Conservation (phyloP, 1,140 invertebrate genomes). For the Caenorhabditis inopinata region DNA sequence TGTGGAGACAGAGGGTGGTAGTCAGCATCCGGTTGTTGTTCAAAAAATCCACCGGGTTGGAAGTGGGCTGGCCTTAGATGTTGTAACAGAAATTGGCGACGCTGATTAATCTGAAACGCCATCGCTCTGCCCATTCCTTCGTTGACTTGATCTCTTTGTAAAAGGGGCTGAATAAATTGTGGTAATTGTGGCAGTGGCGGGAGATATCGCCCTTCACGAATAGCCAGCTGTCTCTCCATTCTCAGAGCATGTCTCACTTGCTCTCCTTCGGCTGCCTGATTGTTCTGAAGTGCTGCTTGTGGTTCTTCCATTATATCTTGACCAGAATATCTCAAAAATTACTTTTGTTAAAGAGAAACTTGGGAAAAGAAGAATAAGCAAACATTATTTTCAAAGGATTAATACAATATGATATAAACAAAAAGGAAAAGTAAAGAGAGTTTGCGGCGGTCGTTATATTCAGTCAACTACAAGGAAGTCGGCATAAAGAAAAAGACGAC, state of each 20-base stretch:
- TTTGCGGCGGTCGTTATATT: background rate
- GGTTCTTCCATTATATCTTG: background rate
- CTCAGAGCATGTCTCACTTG: background rate
- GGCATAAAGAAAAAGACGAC: background rate
- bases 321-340: background rate
- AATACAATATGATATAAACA: no score
- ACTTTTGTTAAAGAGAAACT: background rate
- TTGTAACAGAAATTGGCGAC: background rate
- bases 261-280: background rate
- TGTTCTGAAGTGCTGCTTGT: background rate
- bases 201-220: background rate
- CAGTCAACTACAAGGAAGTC: conserved; percentile 1
- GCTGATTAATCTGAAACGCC: background rate
- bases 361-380: background rate
- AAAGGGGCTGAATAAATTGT: no score
- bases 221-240: background rate
- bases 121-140: background rate
- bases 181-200: background rate
- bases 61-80: background rate
- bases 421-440: background rate
- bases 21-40: background rate
- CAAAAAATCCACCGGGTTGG: background rate
- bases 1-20: background rate
- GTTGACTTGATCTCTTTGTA: no score
- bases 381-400: no score